A percentile compares a stretch with the other conserved stretches of the same genome.
Conservation (phyloP, 2,888 invertebrate species). For the Aporophyla nigra region DNA sequence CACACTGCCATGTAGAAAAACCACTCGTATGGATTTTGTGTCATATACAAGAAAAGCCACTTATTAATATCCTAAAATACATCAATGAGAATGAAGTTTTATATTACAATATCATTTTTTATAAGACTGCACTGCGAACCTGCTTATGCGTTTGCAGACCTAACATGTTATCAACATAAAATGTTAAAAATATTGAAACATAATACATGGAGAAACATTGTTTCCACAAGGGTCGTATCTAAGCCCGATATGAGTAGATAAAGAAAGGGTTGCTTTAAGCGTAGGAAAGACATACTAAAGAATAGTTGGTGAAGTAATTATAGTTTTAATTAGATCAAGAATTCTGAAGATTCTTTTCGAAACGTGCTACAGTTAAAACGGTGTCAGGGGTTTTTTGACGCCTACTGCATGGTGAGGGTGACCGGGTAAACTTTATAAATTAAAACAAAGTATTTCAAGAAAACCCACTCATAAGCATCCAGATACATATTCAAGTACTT, state of each 20-base stretch:
- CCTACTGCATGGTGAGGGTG: not conserved
- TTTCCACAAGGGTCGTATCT: slow-evolving; percentile 3
- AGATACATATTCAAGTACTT: slow-evolving; percentile 19
- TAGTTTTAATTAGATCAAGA: slow-evolving; percentile 11
- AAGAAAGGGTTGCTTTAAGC: not conserved
- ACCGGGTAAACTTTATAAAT: slow-evolving; percentile 12
- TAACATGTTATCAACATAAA: not conserved
- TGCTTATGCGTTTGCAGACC: not conserved
- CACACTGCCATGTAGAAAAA: slow-evolving; percentile 36
- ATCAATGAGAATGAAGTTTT: not conserved
- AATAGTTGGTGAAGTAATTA: not conserved
- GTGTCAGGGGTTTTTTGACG: not conserved
- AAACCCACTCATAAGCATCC: slow-evolving; percentile 20
- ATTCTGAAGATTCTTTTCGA: slow-evolving; percentile 12
- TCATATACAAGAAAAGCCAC: slow-evolving; percentile 7
- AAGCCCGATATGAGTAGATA: not conserved
- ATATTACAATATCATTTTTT: slow-evolving; percentile 7
- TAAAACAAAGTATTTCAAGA: slow-evolving; percentile 20
- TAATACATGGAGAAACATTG: not conserved
- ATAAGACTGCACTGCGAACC: not conserved
- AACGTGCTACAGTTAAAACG: slow-evolving; percentile 24
- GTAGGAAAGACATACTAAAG: not conserved
- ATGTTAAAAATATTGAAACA: not conserved
- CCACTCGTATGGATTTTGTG: slow-evolving; percentile 13
- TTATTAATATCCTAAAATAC: slow-evolving; percentile 10